phyloP scores from a whole-genome alignment of 1,140 invertebrate genomes.

The Cherax quadricarinatus region DNA sequence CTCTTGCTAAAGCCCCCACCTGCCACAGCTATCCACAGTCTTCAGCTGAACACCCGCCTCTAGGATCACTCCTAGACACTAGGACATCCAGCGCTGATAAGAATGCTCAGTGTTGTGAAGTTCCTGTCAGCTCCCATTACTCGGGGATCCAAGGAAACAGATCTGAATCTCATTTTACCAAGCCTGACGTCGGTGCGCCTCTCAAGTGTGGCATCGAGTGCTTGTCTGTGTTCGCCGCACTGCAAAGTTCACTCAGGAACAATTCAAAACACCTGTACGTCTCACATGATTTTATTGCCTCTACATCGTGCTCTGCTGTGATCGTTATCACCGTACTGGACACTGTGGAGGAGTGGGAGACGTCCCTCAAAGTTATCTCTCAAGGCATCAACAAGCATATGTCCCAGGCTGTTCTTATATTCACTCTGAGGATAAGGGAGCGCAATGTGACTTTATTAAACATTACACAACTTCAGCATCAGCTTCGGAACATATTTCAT shows the following conservation, averaged over 20 bases:
- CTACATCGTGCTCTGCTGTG: not conserved
- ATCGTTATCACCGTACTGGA: not conserved
- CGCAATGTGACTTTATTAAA: not conserved
- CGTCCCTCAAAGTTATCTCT: not conserved
- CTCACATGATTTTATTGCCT: not conserved
- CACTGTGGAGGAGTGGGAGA: not conserved
- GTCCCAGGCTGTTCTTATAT: not conserved
- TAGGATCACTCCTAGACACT: not conserved
- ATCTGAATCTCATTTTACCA: not conserved
- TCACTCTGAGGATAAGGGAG: not conserved
- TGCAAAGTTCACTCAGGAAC: conserved; percentile 3
- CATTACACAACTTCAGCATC: conserved; percentile 16
- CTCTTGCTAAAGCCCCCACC: not conserved
- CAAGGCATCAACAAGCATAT: not conserved
- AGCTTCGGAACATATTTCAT: not conserved
- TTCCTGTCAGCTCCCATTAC: too few species aligned
- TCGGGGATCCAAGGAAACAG: not conserved
- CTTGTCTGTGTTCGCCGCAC: not conserved
- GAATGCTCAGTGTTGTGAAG: not conserved
- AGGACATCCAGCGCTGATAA: not conserved
- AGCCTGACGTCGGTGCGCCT: not conserved
- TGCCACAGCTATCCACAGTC: not conserved
- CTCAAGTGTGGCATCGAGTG: conserved; percentile 11
- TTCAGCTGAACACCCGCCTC: not conserved
- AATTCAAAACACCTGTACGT: not conserved